phyloP scores from a whole-genome alignment of 2,888 invertebrate genomes.

The Erpobdella octoculata region DNA sequence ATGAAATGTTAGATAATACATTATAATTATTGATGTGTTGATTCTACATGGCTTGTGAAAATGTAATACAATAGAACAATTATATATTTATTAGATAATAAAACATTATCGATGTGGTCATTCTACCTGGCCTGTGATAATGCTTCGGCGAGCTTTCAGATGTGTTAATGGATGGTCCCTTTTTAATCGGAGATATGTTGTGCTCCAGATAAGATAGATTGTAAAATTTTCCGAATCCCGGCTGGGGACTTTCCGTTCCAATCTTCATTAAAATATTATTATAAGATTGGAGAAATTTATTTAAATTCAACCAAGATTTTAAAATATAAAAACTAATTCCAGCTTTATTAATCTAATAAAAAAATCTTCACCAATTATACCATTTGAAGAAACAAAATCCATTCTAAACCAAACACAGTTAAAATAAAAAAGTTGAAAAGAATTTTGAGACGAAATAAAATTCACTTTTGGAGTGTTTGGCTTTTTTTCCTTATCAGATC shows the following conservation, averaged over 20 bases:
- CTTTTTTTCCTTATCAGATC: too few relatives aligned
- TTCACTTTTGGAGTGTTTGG: too few relatives aligned
- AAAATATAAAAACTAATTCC: too few relatives aligned
- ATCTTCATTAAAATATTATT: not conserved
- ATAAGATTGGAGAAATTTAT: not conserved
- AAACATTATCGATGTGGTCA: not conserved
- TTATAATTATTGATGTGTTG: not conserved
- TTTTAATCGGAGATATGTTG: not conserved
- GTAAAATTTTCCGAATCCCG: constrained; percentile 22
- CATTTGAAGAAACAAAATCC: too few relatives aligned
- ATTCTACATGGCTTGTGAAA: not conserved
- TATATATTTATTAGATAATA: not conserved
- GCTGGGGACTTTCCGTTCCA: not conserved
- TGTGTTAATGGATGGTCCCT: constrained; percentile 2
- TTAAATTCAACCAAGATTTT: not conserved
- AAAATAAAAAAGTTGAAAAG: too few relatives aligned
- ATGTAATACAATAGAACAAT: not conserved
- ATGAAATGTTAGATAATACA: not conserved
- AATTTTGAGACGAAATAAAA: too few relatives aligned
- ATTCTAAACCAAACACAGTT: too few relatives aligned
- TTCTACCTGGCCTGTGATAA: constrained; percentile 20
- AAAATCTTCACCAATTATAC: too few relatives aligned
- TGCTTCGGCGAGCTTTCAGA: constrained; percentile 20
- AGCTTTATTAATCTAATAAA: too few relatives aligned
- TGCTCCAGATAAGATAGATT: constrained; percentile 13